Base-by-base conservation (phyloP, 2,888 invertebrate species). In the Lutraria lutraria region DNA sequence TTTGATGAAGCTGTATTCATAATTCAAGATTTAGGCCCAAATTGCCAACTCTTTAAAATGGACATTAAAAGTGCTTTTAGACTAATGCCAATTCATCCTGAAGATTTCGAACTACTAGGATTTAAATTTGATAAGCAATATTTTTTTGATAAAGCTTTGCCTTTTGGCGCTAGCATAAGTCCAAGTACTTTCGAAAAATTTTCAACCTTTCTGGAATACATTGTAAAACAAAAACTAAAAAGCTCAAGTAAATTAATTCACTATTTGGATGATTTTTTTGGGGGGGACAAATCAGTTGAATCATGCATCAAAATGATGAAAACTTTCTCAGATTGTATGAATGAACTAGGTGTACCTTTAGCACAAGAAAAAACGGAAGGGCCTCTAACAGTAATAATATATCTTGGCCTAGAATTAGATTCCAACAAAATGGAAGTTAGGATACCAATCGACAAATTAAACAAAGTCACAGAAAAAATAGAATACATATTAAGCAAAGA, bases 181-280 rank as follows among this genome's bases (percentile, higher is more conserved):
- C 81, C 81, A 16, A 43, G 29, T 34, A 81, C 54, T 15, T 86
- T 86, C 63, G 86, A 86, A 63, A 2, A 68, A n/a, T 85, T 85
- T 85, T 19, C 80, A 8, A 85, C 25, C 54, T 85, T 85, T 80
- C 34, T 80, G 25, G 79, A 81, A 54, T 63, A 8, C 25, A 60
- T 52, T 63, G 52, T 86, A 25, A 53, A 56, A 60, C 34, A 8
- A 21, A 68, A 43, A 19, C 29, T 83, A 16, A 34, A 34, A 10
- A 13, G n/a, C n/a, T n/a, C n/a, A n/a, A n/a, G n/a, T n/a, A 19
- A 76, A 13, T 29, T 83, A 25, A 72, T 72, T 31, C 87, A 82
- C 19, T 83, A 87, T 82, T 82, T 87, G 29, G 87, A 87, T 54
- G 87, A 87, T n/a, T 53, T 83, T 87, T 53, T 83, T 12, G 88